Base-by-base conservation (phyloP, 2,888 invertebrate genomes). In the Cryptops parisi region DNA sequence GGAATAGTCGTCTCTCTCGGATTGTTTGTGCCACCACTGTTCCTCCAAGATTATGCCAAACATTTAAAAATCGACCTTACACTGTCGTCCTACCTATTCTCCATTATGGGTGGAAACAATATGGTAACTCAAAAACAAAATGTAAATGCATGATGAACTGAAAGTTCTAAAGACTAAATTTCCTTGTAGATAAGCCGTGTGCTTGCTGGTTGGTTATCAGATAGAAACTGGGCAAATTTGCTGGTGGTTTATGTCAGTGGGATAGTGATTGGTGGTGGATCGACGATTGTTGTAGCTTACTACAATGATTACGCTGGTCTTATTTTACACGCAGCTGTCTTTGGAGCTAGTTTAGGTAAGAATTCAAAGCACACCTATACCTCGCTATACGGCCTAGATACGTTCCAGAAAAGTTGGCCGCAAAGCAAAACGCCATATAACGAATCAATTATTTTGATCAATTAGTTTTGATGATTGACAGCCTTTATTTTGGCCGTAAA, bases 1-100 rank as follows among this genome's bases (percentile, higher is more conserved):
- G 38, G 48, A 17, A 33, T 33, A 27, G 23, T 48, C 2, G 33
- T 48, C 6, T 48, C 48, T 33, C 33, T 48, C 23, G 48, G 48
- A 27, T 6, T 48, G 6, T 48, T 48, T 19, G 38, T 48, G 1
- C 48, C 48, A 1, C 3, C 48, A 17, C n/a, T 48, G 3, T 48
- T 48, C 38, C 17, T 48, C n/a, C 17, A 19, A n/a, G 1, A 48
- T 9, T 48, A 17, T 12, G 48, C 48, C 21, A 2, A 6, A 3
- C 19, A 2, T 15, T 26, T 38, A 22, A 22, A 47, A 33, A 33
- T 33, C 15, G 33, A 33, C 15, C 4, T 23, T 3, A n/a, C n/a
- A 33, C 19, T 38, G 19, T 4, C 48, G 9, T 2, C 21, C 2
- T 48, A 33, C 33, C 15, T 48, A 17, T 21, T 33, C 6, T 4